Base-by-base conservation (phyloP, 2,797 vertebrate species). In the Malurus leucopterus region DNA sequence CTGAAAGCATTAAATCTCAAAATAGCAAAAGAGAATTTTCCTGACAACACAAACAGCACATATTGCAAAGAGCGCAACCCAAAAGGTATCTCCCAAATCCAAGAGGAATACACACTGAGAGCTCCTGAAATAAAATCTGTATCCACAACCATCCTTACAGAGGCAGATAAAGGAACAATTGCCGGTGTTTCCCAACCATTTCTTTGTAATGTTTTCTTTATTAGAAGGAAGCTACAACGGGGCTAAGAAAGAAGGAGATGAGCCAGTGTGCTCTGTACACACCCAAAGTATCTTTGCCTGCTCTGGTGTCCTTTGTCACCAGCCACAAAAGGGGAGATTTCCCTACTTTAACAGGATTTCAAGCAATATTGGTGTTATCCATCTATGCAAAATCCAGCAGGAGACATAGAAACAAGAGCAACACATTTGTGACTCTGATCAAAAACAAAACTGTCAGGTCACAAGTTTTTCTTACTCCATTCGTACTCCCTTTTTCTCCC, bases 351-450 rank as follows among this genome's bases (percentile, higher is more conserved):
- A 4, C 4, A 62, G 41, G 11, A 51, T 51, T 63, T 73, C 44
- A 70, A 27, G 11, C 16, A 49, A 6, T 34, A 29, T 7, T 69
- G 8, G 32, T 10, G 6, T 50, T 46, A 36, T 9, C 36, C 20
- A 8, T 19, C 17, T 6, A 7, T 27, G n/a, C 23, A 62, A 51
- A 79, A 86, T 14, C 46, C 41, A 76, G 20, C 24, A 73, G 41
- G 63, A 84, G 15, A 55, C 11, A 20, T 0, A 44, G 1, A 3
- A 65, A 51, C 34, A 13, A 57, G 11, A 64, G 21, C 9, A 57
- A 29, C 4, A 32, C 0, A 0, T n/a, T 70, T 18, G 5, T 29
- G 43, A 50, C 15, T 6, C 27, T 57, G 18, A 40, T n/a, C 12
- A 34, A 65, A 78, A 81, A 38, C 17, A 59, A 62, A 79, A 30